phyloP scores from a whole-genome alignment of 1,140 invertebrate genomes.

The Papilio dardanus region DNA sequence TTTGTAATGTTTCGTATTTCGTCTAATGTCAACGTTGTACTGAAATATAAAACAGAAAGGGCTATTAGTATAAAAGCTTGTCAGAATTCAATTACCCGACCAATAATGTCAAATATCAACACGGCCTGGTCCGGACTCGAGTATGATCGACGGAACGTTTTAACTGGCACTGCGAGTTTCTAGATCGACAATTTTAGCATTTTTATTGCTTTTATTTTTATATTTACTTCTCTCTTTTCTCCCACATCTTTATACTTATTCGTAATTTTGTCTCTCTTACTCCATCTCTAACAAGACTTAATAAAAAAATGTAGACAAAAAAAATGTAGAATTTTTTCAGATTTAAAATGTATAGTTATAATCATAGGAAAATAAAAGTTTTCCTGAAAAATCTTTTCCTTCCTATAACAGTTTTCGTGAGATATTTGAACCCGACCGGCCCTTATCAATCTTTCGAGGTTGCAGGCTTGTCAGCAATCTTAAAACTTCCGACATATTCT shows the following conservation, averaged over 20 bases:
- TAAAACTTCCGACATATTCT: not conserved
- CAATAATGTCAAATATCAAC: conserved; percentile 68
- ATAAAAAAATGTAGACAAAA: not conserved
- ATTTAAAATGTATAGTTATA: no score
- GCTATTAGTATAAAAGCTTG: conserved; percentile 64
- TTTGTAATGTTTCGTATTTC: no score
- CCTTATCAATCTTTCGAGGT: conserved; percentile 10
- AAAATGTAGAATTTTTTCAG: no score
- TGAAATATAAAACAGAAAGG: conserved; percentile 54
- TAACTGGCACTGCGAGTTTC: conserved; percentile 43
- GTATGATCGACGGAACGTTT: conserved; percentile 43
- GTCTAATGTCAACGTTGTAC: conserved; percentile 47
- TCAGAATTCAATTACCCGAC: conserved; percentile 69
- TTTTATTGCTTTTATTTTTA: not conserved
- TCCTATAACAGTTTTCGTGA: not conserved
- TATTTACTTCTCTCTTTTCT: no score
- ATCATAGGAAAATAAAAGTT: not conserved
- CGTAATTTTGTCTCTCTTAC: no score
- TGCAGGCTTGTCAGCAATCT: conserved; percentile 1
- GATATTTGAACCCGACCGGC: not conserved
- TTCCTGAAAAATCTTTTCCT: not conserved
- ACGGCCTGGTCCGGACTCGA: conserved; percentile 37
- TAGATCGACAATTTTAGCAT: conserved; percentile 29
- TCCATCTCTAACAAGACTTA: no score
- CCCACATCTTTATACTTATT: no score